Percentiles rank a stretch among this genome's conserved stretches.
phyloP scores from a whole-genome alignment of 2,113 vertebrate genomes.

The Cisticola juncidis region DNA sequence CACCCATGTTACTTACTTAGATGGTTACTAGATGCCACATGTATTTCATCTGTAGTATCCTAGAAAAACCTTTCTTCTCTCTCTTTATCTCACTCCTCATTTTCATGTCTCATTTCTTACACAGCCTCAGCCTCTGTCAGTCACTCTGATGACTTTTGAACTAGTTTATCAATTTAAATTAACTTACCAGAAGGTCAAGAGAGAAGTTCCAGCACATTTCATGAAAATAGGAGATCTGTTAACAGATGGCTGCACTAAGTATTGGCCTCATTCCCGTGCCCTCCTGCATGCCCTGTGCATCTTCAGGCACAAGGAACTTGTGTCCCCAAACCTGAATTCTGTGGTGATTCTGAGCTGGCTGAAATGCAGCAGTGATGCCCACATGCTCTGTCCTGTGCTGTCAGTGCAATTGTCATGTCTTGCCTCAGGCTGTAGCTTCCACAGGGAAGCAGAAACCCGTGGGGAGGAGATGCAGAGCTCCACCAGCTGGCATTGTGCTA shows the following conservation, averaged over 20 bases:
- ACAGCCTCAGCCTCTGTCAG: background rate
- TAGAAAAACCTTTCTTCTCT: background rate
- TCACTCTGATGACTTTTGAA: background rate
- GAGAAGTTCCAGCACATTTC: background rate
- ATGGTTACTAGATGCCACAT: background rate
- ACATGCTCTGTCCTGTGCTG: background rate
- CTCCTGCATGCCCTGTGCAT: background rate
- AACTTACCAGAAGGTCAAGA: background rate
- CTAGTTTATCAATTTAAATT: background rate
- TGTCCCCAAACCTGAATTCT: background rate
- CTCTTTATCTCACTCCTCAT: background rate
- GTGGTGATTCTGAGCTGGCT: accelerated
- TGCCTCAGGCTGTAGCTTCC: background rate
- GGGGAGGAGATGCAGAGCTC: background rate
- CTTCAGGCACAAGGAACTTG: background rate
- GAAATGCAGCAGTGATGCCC: background rate
- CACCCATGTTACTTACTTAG: background rate
- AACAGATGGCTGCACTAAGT: background rate
- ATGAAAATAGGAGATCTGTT: background rate
- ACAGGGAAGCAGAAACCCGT: background rate
- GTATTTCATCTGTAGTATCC: background rate
- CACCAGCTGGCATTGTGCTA: background rate
- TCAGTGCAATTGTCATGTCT: background rate
- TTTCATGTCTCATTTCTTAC: background rate
- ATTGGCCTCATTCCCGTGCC: background rate